Base-by-base conservation (phyloP, 2,888 invertebrate species). In the Pseudococcus viburni region DNA sequence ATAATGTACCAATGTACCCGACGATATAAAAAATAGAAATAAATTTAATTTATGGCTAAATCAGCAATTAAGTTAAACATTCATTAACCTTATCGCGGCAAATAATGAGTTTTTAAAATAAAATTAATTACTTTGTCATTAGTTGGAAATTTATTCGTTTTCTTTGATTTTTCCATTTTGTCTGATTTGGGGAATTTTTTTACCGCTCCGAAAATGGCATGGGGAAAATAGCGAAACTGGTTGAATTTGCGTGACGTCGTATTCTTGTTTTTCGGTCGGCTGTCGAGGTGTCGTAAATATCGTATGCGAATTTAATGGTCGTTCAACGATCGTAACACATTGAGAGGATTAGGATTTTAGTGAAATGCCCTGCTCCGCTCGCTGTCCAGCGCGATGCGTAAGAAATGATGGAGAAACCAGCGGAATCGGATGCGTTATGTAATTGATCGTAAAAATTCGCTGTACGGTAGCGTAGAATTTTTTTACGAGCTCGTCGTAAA, bases 21-120 rank as follows among this genome's bases (percentile, higher is more conserved):
- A 15, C 73, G 26, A 46, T 46, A 86, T 86, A 86, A 86, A 86
- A 46, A 73, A 73, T 86, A 86, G 86, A 46, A 39, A 26, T 86
- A 73, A 86, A 86, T 86, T 39, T 86, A 68, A 86, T 86, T 86
- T 86, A 86, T 86, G 64, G 48, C 86, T 64, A 73, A 86, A 86
- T 86, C 73, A 73, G 68, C 86, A 22, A 77, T 86, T 86, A 42
- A 86, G n/a, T 86, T 86, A 19, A 86, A 86, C 86, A 86, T 86
- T 86, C 86, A 86, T 86, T 86, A 86, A 86, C 86, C 86, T 86
- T 86, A 73, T 86, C 17, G 22, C 64, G n/a, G 68, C 46, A 26
- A 46, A 68, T 86, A 86, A 86, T 86, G 86, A 86, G 42, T 68
- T 86, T 68, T 86, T 46, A 48, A 48, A 68, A 68, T 86, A 48